A percentile compares a stretch with the other conserved stretches of the same genome.
phyloP scores from a whole-genome alignment of 2,113 vertebrate genomes.

The Mus musculus region DNA sequence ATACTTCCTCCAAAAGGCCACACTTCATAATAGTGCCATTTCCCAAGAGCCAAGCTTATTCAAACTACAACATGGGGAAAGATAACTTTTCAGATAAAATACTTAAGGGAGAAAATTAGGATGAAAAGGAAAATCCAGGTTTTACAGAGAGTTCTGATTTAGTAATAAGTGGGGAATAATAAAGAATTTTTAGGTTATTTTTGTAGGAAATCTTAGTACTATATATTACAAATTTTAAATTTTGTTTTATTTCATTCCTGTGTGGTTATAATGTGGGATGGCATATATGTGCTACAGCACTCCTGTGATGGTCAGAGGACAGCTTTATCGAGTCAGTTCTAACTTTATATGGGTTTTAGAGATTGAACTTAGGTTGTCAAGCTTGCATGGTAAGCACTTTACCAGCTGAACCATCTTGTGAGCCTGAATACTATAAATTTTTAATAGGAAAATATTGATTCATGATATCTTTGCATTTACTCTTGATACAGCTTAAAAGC shows the following conservation, averaged over 20 bases:
- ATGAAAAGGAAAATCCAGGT: constrained; percentile 22
- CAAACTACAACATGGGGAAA: background rate
- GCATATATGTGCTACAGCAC: background rate
- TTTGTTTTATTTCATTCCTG: background rate
- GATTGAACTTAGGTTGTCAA: background rate
- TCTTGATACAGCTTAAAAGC: constrained; percentile 49
- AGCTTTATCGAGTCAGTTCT: background rate
- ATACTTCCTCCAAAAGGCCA: too few relatives aligned
- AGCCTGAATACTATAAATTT: constrained; percentile 17
- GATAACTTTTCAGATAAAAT: constrained; percentile 62
- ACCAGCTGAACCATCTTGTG: background rate
- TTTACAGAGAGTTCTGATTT: constrained; percentile 63
- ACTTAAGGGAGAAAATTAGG: constrained; percentile 27
- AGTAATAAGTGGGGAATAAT: background rate
- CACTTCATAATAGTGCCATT: too few relatives aligned
- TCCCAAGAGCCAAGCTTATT: too few relatives aligned
- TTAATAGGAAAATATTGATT: constrained; percentile 65
- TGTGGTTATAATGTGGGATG: background rate
- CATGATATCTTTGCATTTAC: constrained; percentile 48
- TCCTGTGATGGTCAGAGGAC: background rate
- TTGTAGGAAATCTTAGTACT: background rate
- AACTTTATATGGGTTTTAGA: background rate
- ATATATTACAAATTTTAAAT: background rate
- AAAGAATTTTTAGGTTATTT: constrained; percentile 32
- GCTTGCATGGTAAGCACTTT: background rate